Base-by-base conservation (phyloP, 2,113 vertebrate genomes). In the Xiphias gladius region DNA sequence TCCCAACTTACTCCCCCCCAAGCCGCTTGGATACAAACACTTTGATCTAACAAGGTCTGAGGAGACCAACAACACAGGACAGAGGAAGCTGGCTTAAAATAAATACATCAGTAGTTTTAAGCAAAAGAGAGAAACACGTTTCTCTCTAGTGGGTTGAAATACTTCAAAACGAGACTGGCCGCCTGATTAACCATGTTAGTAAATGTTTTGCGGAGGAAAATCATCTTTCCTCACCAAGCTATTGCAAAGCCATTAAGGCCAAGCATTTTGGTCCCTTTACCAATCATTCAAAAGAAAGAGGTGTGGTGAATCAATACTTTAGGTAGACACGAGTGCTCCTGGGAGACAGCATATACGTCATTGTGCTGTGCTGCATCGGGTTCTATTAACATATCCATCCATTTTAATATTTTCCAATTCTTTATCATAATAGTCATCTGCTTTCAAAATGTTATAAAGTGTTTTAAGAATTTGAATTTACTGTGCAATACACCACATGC, bases 91-190 rank as follows among this genome's bases (percentile, higher is more conserved):
- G 17, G 28, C 54, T 83, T 66, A 19, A 89, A 90, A 91, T 90
- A 93, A 91, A 93, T 92, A 93, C 79, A 86, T 93, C 82, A 91
- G 90, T 91, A 90, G 90, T 86, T 88, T 39, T 66, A 82, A 63
- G 59, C 35, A 82, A 48, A 52, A n/a, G 20, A 75, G 26, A 79
- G 30, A 80, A 46, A 70, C 59, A 86, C 28, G 35, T 37, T 54
- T 71, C 32, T 80, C 66, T 70, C 43, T 67, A 65, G 62, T 66
- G 30, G 77, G 48, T 81, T 73, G 43, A 76, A 92, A 88, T 88
- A 92, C 89, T 88, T 88, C 7, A 80, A n/a, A 84, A 73, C 17
- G 72, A 87, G 78, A 80, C 73, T 26, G 43, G 16, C n/a, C 39
- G 74, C 58, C 35, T 63, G 58, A 85, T 76, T 35, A 55, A 82